A percentile compares a stretch with the other conserved stretches of the same genome.
These are phyloP conservation scores for Pachliopta kotzebuea DNA, from an alignment of 2,888 invertebrate genomes.

Conservation along the genomic window DNA sequence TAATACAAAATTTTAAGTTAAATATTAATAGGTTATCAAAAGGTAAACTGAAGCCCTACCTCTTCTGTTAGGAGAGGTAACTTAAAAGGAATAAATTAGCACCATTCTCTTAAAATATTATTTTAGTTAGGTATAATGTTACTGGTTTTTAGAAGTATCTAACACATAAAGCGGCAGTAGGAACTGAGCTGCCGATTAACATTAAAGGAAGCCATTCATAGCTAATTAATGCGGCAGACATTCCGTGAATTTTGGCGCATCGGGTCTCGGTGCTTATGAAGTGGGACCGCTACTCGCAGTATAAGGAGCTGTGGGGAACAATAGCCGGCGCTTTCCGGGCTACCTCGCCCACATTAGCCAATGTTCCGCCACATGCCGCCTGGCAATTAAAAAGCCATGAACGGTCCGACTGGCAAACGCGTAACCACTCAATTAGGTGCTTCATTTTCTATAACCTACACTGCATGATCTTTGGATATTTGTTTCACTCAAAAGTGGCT, in stretches of 20 bases:
- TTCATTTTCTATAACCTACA: slow-evolving; percentile 24
- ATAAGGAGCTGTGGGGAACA: slow-evolving; percentile 69
- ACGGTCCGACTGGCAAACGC: slow-evolving; percentile 39
- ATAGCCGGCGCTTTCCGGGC: slow-evolving; percentile 67
- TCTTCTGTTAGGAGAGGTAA: too few species aligned
- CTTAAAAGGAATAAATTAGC: too few species aligned
- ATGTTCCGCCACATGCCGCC: slow-evolving; percentile 63
- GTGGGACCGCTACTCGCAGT: slow-evolving; percentile 67
- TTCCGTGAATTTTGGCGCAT: slow-evolving; percentile 70
- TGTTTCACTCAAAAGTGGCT: background rate
- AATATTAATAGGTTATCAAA: too few species aligned
- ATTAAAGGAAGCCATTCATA: slow-evolving; percentile 53
- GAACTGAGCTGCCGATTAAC: slow-evolving; percentile 39
- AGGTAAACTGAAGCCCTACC: too few species aligned
- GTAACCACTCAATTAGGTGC: slow-evolving; percentile 49
- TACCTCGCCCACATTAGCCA: slow-evolving; percentile 66
- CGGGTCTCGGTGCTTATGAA: slow-evolving; percentile 56
- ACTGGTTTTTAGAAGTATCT: background rate
- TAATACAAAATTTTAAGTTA: too few species aligned
- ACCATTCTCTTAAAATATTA: too few species aligned
- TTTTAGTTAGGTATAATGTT: background rate
- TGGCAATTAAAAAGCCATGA: slow-evolving; percentile 75
- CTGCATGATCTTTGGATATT: background rate
- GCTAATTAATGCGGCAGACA: slow-evolving; percentile 64
- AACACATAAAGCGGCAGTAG: background rate